A percentile compares a stretch with the other conserved stretches of the same genome.
phyloP scores from a whole-genome alignment of 2,888 invertebrate genomes.

The Ellobium chinense region DNA sequence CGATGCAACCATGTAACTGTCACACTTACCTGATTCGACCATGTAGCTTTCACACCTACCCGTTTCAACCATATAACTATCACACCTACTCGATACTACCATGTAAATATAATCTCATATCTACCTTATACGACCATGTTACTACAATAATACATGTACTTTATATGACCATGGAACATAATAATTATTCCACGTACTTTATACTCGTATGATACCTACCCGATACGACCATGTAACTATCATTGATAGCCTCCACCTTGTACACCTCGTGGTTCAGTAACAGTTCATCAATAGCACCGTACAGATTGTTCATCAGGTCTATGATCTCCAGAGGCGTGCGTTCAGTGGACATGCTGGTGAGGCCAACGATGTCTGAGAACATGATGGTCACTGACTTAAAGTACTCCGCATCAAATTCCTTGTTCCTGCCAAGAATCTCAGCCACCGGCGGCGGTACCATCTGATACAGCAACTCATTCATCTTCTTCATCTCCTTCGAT shows the following conservation, averaged over 20 bases:
- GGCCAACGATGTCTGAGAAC: constrained; percentile 63
- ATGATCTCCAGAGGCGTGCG: constrained; percentile 60
- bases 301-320: constrained; percentile 59
- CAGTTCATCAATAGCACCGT: constrained; percentile 58
- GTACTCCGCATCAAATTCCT: constrained; percentile 61
- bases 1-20: too few species aligned
- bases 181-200: background rate
- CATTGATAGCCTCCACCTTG: constrained; percentile 67
- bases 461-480: constrained; percentile 62
- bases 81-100: too few species aligned
- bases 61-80: too few species aligned
- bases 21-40: too few species aligned
- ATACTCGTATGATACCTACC: constrained; percentile 48
- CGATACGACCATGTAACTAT: constrained; percentile 67
- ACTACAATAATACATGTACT: too few species aligned
- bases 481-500: constrained; percentile 59
- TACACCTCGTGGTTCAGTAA: constrained; percentile 61
- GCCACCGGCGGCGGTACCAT: constrained; percentile 65
- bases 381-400: constrained; percentile 64
- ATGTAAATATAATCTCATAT: too few species aligned
- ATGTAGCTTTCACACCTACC: too few species aligned
- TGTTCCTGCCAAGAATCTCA: constrained; percentile 57
- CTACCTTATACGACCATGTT: too few species aligned
- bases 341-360: constrained; percentile 55
- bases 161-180: too few species aligned